These are phyloP conservation scores for Xerus inauris DNA, from an alignment of 2,113 vertebrate species.

Conservation along the genomic window DNA sequence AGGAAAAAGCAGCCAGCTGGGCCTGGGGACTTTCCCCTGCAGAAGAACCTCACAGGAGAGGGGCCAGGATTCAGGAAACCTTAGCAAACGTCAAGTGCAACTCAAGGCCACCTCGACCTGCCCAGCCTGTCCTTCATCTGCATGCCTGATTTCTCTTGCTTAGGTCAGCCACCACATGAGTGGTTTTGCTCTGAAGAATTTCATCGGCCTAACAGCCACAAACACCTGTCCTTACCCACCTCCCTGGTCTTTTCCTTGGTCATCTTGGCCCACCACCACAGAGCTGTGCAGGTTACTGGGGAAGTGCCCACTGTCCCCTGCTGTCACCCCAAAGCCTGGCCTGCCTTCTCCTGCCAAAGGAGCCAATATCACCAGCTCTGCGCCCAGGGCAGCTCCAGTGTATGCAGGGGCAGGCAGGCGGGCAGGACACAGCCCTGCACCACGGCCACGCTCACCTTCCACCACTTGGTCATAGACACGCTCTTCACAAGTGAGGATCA, in stretches of 20 bases:
- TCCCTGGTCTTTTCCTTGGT: not conserved
- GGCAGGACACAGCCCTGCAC: not conserved
- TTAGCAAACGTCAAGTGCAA: fast-evolving
- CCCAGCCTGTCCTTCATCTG: too few species aligned
- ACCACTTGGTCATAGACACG: constrained; percentile 98
- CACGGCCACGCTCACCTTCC: constrained; percentile 91
- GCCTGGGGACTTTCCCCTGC: not conserved
- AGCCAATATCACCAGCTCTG: not conserved
- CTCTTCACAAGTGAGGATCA: constrained; percentile 99
- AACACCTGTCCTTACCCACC: not conserved
- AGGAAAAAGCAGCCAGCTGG: not conserved
- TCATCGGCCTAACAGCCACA: not conserved
- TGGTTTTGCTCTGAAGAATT: not conserved
- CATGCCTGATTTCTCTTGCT: too few species aligned
- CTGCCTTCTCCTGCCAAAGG: not conserved
- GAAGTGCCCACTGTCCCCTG: not conserved
- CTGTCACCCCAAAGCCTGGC: too few species aligned
- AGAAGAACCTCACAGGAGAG: fast-evolving
- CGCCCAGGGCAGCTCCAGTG: not conserved
- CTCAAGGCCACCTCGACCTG: too few species aligned
- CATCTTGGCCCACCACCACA: not conserved
- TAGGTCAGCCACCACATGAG: too few species aligned
- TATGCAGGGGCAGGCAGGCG: not conserved
- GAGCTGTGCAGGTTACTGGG: not conserved
- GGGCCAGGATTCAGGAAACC: not conserved